Base-by-base conservation (phyloP, 2,113 vertebrate genomes). In the Chaetodon auriga region DNA sequence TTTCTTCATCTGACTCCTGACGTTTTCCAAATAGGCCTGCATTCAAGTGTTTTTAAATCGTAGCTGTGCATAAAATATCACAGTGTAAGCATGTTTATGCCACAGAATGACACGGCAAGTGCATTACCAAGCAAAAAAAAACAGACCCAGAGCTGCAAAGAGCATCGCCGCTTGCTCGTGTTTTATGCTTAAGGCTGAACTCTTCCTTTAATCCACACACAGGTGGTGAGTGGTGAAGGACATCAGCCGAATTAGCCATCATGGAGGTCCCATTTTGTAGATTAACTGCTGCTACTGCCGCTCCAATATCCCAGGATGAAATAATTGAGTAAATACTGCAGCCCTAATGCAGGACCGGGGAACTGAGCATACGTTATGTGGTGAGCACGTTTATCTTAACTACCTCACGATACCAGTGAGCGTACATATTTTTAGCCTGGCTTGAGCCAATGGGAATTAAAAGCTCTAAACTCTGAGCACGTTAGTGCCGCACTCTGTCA, bases 281-380 rank as follows among this genome's bases (percentile, higher is more conserved):
- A 90, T 87, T 78, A 90, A 89, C 72, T 79, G 85, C 81, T 66
- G 66, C 82, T 76, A 45, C 78, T 35, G 75, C 78, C 64, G 85
- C 77, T 75, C 57, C 87, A 78, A 76, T 81, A 85, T 80, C 83
- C 86, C 69, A 49, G 64, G 64, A 84, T 81, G 62, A 82, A 76
- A 79, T 81, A 75, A 81, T 68, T 78, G 83, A 84, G 80, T 83
- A 78, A 89, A 87, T 80, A 75, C 78, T 87, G 89, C 88, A 78
- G 72, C 9, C 65, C 64, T 88, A 87, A 91, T 83, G 84, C 85
- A 84, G 78, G 81, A 84, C 60, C 48, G 49, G 79, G 23, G 89
- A 88, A 7, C 75, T 30, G 58, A 89, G 75, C 82, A 75, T 85
- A 82, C 54, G 35, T 60, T 64, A n/a, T 51, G 46, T 62, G 72